Conservation (phyloP, 2,113 vertebrate genomes). For the Laticauda colubrina region DNA sequence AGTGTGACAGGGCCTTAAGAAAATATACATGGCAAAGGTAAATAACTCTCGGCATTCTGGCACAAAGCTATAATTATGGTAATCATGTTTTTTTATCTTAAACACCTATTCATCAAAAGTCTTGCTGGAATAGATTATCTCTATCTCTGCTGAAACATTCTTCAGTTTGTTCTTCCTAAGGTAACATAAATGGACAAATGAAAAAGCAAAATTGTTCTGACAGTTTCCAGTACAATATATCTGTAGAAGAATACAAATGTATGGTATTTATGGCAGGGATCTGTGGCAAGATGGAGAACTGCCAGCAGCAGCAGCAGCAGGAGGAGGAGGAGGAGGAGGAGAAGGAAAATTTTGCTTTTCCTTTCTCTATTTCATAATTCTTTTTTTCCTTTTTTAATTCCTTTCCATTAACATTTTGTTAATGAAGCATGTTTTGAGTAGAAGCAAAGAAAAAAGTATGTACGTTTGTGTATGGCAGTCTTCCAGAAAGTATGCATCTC, state of each 20-base stretch:
- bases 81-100: neutral
- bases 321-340: neutral
- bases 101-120: constrained; percentile 1
- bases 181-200: neutral
- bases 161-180: constrained; percentile 1
- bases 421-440: neutral
- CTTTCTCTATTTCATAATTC: neutral
- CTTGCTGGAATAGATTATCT: neutral
- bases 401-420: neutral
- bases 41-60: neutral
- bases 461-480: neutral
- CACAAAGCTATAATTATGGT: neutral
- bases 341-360: neutral
- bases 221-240: neutral
- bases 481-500: neutral
- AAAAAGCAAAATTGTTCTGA: neutral
- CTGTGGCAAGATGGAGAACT: neutral
- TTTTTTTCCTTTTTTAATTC: neutral
- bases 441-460: neutral
- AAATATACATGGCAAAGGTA: constrained; percentile 8
- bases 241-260: neutral
- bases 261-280: neutral
- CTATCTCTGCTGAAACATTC: neutral
- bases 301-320: neutral
- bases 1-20: neutral